Evolutionary conservation across 1,140 invertebrate genomes (phyloP).

Genomic region (Asbolus verrucosus): DNA sequence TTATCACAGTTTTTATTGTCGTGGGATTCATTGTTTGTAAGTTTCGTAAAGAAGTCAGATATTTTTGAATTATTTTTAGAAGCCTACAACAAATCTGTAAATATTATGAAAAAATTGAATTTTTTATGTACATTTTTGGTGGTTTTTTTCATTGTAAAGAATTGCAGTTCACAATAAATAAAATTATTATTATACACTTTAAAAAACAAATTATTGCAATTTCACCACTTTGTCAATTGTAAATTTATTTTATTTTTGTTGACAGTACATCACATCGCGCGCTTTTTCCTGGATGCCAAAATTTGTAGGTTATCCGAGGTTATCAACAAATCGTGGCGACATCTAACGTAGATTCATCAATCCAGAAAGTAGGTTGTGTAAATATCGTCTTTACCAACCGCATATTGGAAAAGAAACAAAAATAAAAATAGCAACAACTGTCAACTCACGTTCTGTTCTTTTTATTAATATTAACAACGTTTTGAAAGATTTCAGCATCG

Average conservation of each 20-base stretch:
- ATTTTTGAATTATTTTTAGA: slow-evolving; percentile 20
- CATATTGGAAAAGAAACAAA: slow-evolving; percentile 3
- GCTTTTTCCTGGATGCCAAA: background rate
- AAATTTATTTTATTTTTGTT: too few species aligned
- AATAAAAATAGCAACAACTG: slow-evolving; percentile 40
- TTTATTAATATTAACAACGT: slow-evolving; percentile 34
- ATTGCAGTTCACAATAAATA: background rate
- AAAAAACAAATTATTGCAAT: too few species aligned
- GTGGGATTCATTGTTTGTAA: background rate
- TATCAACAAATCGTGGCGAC: background rate
- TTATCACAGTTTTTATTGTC: background rate
- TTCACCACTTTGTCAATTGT: too few species aligned
- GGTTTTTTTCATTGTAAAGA: slow-evolving; percentile 25
- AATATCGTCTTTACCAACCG: background rate
- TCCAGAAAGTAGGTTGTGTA: too few species aligned
- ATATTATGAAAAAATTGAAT: too few species aligned
- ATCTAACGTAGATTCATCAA: background rate
- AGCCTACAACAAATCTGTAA: slow-evolving; percentile 16
- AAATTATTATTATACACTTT: too few species aligned
- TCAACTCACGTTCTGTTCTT: slow-evolving; percentile 34
- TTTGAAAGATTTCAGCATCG: slow-evolving; percentile 20
- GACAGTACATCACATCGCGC: too few species aligned
- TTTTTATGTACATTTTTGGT: too few species aligned
- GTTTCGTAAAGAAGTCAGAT: slow-evolving; percentile 22
- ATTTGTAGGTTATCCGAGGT: slow-evolving; percentile 1